phyloP scores from a whole-genome alignment of 2,888 invertebrate genomes.

The Andrena bucephala region DNA sequence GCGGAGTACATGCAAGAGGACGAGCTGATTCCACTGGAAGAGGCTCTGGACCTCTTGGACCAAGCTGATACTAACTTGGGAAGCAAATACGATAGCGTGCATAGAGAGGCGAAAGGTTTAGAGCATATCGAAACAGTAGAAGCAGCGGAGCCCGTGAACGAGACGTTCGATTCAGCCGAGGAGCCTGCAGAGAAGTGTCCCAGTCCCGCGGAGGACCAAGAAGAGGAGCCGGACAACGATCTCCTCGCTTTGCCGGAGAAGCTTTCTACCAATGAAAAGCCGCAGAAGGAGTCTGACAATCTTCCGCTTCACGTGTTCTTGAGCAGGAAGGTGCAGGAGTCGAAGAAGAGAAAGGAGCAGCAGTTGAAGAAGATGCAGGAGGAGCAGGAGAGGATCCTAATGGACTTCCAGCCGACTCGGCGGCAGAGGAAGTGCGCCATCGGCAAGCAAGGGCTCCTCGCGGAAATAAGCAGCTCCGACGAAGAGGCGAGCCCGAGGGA shows the following conservation, averaged over 20 bases:
- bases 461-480: constrained; percentile 87
- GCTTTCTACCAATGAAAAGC: constrained; percentile 80
- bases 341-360: constrained; percentile 81
- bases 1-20: constrained; percentile 43
- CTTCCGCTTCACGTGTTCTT: constrained; percentile 82
- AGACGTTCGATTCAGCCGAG: constrained; percentile 30
- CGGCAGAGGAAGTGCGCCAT: constrained; percentile 91
- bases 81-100: constrained; percentile 39
- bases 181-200: constrained; percentile 33
- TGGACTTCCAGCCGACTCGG: constrained; percentile 81
- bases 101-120: not conserved
- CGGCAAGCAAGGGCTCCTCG: constrained; percentile 91
- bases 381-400: constrained; percentile 76
- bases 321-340: constrained; percentile 82
- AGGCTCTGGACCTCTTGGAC: constrained; percentile 79
- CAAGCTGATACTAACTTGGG: constrained; percentile 66
- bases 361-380: constrained; percentile 78
- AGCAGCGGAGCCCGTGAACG: constrained; percentile 39
- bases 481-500: constrained; percentile 77
- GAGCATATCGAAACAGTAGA: constrained; percentile 6
- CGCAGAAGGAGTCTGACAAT: constrained; percentile 80
- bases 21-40: constrained; percentile 79
- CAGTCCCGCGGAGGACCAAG: constrained; percentile 61
- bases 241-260: constrained; percentile 84
- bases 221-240: constrained; percentile 73